phyloP scores from a whole-genome alignment of 2,888 invertebrate genomes.

The Pecten maximus region DNA sequence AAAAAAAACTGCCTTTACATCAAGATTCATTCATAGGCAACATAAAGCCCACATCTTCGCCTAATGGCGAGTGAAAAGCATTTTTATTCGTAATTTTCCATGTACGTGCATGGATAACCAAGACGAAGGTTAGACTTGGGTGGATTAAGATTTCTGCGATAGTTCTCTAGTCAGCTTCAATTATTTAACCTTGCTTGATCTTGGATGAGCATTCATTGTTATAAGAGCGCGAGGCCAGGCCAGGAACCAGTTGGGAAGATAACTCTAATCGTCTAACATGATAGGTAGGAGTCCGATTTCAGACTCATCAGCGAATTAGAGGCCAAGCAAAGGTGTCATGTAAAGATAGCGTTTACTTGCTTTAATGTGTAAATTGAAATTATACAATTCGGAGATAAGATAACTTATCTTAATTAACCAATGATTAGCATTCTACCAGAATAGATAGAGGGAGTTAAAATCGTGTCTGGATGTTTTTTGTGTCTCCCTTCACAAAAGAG shows the following conservation, averaged over 20 bases:
- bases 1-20: background rate
- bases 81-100: background rate
- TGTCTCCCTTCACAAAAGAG: constrained; percentile 20
- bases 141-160: background rate
- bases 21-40: background rate
- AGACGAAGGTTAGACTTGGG: background rate
- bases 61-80: background rate
- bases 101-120: constrained; percentile 20
- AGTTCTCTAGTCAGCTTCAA: background rate
- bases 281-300: constrained; percentile 18
- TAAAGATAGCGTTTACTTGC: background rate
- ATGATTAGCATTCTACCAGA: constrained; percentile 24
- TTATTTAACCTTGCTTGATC: background rate
- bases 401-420: constrained; percentile 26
- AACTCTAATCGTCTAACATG: constrained; percentile 5
- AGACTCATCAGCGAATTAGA: constrained; percentile 18
- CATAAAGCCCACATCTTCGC: background rate
- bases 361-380: constrained; percentile 35
- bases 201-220: background rate
- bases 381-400: background rate
- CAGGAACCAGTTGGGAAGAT: constrained; percentile 1
- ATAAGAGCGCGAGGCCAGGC: background rate
- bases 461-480: constrained; percentile 15
- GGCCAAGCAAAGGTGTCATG: background rate
- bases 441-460: constrained; percentile 4